Evolutionary conservation across 2,797 vertebrate genomes (phyloP), one percentile per base, ranked within the genome.

Genomic region (Enteromius unitaeniatus): DNA sequence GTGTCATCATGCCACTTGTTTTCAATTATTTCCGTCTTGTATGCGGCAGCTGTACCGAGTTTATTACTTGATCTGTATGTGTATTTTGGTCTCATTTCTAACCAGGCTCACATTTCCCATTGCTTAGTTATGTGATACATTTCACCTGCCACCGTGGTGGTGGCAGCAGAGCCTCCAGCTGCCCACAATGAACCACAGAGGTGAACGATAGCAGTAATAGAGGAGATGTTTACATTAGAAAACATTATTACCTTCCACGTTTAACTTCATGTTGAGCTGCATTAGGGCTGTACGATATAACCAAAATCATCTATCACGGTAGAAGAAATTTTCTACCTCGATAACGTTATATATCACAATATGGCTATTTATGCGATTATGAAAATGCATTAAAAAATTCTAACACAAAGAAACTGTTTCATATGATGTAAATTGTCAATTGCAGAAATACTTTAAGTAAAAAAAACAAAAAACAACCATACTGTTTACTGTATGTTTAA

Each of bases 121-220:
- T 11, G 14, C 28, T 80, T 75, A n/a, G 83, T 80, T 68, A 84
- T 86, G 78, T 45, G 74, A 76, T 82, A 53, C 2, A 15, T 5
- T 9, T 85, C 85, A 87, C 78, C 87, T 85, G 73, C 34, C 78
- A 70, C 73, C 19, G 15, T 42, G 67, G n/a, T 37, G 19, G 72
- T 67, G 28, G 7, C 65, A 6, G 26, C 65, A 31, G 34, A 26
- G 58, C 40, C 84, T 64, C 42, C 84, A 76, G 83, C 78, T 74
- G 58, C 68, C 28, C 79, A 19, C 21, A 70, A 40, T 42, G 58
- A 79, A 76, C 47, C 42, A 58, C 68, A 47, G 21, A 28, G 53
- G 19, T 73, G 47, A 55, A 51, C 9, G 8, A 74, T 53, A 45
- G 55, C 40, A 23, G 26, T 74, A 14, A 51, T 8, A 7, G n/a